A percentile compares a stretch with the other conserved stretches of the same genome.
Conservation (phyloP, 2,113 vertebrate genomes). For the Carassius carassius region DNA sequence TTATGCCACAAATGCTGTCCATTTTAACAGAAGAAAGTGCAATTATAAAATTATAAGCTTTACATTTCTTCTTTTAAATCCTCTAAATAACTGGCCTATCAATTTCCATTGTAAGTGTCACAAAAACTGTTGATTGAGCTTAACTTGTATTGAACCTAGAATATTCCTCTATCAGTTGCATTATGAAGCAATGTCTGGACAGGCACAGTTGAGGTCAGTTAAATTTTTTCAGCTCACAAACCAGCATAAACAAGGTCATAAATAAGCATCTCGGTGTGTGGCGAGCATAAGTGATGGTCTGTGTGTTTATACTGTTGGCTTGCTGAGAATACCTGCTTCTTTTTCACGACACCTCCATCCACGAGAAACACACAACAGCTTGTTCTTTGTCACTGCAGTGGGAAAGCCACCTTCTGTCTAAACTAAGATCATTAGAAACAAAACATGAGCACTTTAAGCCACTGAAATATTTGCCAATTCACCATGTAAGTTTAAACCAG, state of each 20-base stretch:
- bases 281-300: neutral
- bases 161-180: neutral
- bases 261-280: conserved; percentile 20
- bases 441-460: neutral
- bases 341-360: conserved; percentile 17
- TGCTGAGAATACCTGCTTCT: neutral
- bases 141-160: neutral
- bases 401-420: neutral
- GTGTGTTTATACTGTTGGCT: neutral
- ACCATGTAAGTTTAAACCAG: neutral
- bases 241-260: conserved; percentile 26
- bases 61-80: neutral
- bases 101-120: neutral
- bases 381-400: neutral
- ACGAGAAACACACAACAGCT: conserved; percentile 24
- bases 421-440: neutral
- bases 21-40: neutral
- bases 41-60: neutral
- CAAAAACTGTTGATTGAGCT: neutral
- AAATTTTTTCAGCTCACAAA: neutral
- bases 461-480: neutral
- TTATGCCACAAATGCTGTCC: neutral
- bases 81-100: neutral
- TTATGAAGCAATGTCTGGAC: neutral
- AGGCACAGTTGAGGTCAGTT: neutral